These are phyloP conservation scores for Momotus momota DNA, from an alignment of 2,797 vertebrate species.

Conservation along the genomic window DNA sequence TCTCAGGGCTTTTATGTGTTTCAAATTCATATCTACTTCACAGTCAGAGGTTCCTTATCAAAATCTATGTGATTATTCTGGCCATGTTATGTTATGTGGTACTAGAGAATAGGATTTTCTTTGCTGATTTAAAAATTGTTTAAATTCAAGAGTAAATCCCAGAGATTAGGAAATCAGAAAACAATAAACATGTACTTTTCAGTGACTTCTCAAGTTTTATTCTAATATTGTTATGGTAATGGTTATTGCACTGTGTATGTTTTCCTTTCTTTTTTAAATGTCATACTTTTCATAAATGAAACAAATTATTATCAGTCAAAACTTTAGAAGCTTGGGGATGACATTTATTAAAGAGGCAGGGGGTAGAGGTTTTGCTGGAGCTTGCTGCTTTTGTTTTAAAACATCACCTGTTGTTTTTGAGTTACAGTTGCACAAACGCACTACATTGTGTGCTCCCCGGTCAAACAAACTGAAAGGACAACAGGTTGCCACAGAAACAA, in stretches of 20 bases:
- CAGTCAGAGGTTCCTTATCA: neutral
- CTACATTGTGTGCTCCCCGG: neutral
- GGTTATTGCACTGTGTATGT: neutral
- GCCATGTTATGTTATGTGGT: too few species aligned
- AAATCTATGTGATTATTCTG: neutral
- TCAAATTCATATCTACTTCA: neutral
- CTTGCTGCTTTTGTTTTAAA: neutral
- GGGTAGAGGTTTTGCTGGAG: neutral
- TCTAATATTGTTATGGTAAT: neutral
- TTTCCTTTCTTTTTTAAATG: neutral
- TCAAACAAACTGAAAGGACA: constrained; percentile 20
- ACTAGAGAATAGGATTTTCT: neutral
- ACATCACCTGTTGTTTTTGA: neutral
- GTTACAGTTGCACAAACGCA: neutral
- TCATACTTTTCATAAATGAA: neutral
- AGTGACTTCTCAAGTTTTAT: neutral
- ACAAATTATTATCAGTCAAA: neutral
- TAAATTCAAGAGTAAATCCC: neutral
- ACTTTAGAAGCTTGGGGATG: neutral
- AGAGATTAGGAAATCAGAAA: neutral
- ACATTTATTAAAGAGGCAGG: neutral
- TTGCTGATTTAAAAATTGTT: neutral
- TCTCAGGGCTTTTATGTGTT: neutral
- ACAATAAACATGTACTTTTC: neutral
- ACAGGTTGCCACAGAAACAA: constrained; percentile 38